Base-by-base conservation (phyloP, 2,888 invertebrate species). In the Entomobrya proxima region DNA sequence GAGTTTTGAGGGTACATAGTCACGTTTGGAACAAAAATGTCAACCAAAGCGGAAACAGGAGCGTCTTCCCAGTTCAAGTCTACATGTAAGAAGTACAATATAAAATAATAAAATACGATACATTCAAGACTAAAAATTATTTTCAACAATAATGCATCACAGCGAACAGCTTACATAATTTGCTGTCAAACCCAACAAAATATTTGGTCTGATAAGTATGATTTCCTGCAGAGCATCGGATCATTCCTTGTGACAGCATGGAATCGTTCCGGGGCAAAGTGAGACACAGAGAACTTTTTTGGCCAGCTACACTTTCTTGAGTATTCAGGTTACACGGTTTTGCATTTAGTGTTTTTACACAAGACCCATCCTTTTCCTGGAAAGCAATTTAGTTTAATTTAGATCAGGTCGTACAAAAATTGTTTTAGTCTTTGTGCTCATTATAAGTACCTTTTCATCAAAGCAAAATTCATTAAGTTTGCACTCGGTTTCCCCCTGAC, bases 1-100 rank as follows among this genome's bases (percentile, higher is more conserved):
- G 86, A 85, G 5, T 76, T 88, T 7, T 86, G 86, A 11, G 88
- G 88, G 37, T 78, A 88, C 85, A 88, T 86, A 7, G 85, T 82
- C 30, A 85, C 81, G 47, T 86, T 86, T 40, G 86, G 86, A 15
- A 82, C 82, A 52, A 27, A 69, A 4, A 88, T 81, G 2, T 85
- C 78, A 21, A 88, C 85, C 13, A 86, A 50, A 7, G 88, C 88
- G 21, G 78, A 61, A 21, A 82, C 6, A 3, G 88, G 88, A 1
- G 88, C 87, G 4, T 74, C 47, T 44, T 81, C 64, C 88, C 88
- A 88, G 21, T 88, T 76, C 6, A 86, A 47, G 74, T 88, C 88
- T 87, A 64, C 30, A 21, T n/a, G 35, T 61, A 58, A 7, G n/a
- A 15, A n/a, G n/a, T 37, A 47, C 40, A 5, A 4, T 4, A 32